These are phyloP conservation scores for Ophraella communa DNA, from an alignment of 2,888 invertebrate genomes.

Conservation along the genomic window DNA sequence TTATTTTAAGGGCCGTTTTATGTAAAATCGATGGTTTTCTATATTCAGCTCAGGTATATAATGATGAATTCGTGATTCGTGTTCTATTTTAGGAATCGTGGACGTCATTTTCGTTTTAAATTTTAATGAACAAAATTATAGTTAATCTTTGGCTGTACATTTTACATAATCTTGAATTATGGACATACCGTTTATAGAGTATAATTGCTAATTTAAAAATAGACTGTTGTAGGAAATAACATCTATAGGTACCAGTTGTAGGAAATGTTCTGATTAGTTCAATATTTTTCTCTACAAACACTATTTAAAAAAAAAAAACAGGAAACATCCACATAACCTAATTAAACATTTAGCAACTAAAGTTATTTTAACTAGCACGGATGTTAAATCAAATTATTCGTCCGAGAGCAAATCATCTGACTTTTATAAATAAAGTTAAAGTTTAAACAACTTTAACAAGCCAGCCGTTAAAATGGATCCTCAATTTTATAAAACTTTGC, in stretches of 20 bases:
- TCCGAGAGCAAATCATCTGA: neutral
- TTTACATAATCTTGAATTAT: neutral
- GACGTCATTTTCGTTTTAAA: neutral
- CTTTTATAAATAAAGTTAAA: neutral
- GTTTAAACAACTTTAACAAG: neutral
- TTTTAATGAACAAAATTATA: neutral
- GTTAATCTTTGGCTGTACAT: neutral
- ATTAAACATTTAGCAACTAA: neutral
- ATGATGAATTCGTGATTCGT: neutral
- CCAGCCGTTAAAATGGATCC: neutral
- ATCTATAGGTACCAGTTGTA: too few relatives aligned
- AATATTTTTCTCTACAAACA: too few relatives aligned
- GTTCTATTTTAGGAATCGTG: neutral
- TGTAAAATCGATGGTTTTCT: constrained; percentile 11
- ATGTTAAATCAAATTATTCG: neutral
- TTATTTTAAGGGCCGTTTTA: constrained; percentile 18
- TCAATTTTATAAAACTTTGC: neutral
- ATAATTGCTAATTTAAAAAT: too few relatives aligned
- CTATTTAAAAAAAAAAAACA: too few relatives aligned
- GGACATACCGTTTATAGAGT: neutral
- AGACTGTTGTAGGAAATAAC: too few relatives aligned
- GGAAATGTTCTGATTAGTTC: too few relatives aligned
- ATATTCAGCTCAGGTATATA: constrained; percentile 1
- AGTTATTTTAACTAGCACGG: neutral
- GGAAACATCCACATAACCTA: neutral